Conservation (phyloP, 2,113 vertebrate species). For the Cinclus mexicanus region DNA sequence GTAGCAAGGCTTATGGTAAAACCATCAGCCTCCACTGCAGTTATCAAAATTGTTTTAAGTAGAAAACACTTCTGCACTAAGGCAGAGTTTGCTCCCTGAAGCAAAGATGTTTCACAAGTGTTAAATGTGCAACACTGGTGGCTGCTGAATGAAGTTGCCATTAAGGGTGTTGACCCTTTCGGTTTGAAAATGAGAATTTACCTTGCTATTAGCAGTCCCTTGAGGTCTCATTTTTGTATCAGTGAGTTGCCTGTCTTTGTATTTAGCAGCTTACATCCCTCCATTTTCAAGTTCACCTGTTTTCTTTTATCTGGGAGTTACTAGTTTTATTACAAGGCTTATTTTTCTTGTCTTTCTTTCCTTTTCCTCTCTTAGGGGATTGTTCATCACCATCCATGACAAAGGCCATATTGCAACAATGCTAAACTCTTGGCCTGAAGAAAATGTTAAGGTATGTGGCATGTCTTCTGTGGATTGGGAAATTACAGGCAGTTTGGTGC, state of each 20-base stretch:
- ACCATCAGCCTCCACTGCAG: background rate
- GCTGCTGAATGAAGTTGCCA: background rate
- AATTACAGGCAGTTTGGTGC: background rate
- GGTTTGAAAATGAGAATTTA: background rate
- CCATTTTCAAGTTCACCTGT: background rate
- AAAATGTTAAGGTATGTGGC: conserved; percentile 88
- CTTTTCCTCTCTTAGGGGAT: conserved; percentile 70
- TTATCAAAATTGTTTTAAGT: background rate
- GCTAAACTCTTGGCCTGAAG: conserved; percentile 96
- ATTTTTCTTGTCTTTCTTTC: background rate
- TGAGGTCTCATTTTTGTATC: background rate
- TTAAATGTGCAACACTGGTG: background rate
- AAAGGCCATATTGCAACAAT: conserved; percentile 92
- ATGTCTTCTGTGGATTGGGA: background rate
- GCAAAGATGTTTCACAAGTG: background rate
- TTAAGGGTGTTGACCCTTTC: background rate
- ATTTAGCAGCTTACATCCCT: background rate
- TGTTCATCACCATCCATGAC: conserved; percentile 98
- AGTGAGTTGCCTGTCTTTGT: background rate
- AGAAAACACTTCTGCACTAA: background rate
- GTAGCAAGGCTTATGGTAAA: background rate
- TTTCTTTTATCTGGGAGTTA: background rate
- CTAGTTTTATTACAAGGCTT: background rate
- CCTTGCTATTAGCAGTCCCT: background rate
- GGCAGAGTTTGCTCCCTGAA: background rate